Evolutionary conservation across 2,113 vertebrate genomes (phyloP).

Genomic region (Ceyx cyanopectus): DNA sequence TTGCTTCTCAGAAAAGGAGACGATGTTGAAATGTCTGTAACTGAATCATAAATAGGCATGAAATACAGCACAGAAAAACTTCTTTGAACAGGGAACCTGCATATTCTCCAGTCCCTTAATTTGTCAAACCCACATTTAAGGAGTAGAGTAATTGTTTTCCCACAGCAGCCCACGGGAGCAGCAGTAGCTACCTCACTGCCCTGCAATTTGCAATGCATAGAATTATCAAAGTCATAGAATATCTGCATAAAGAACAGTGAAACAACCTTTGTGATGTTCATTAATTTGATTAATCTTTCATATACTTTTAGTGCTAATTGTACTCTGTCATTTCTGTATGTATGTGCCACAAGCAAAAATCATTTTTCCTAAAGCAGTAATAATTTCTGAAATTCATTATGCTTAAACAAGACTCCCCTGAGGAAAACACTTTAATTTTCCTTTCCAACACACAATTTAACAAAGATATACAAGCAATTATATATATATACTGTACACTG

Average conservation of each 20-base stretch:
- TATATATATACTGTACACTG: neutral
- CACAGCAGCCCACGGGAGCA: neutral
- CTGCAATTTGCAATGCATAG: neutral
- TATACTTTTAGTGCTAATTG: neutral
- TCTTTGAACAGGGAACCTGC: neutral
- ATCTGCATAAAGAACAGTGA: neutral
- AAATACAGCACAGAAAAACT: neutral
- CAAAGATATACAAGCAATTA: neutral
- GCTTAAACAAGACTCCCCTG: neutral
- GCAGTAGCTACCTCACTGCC: neutral
- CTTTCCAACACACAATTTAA: neutral
- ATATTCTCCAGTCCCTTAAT: neutral
- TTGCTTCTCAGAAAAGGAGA: neutral
- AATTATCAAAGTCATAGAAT: neutral
- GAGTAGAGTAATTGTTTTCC: conserved; percentile 3
- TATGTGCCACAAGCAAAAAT: neutral
- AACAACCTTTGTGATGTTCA: neutral
- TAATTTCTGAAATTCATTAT: neutral
- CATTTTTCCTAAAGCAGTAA: neutral
- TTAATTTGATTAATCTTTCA: neutral
- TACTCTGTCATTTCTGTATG: neutral
- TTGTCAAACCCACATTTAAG: neutral
- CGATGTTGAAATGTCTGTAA: neutral
- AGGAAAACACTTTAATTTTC: neutral
- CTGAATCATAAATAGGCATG: neutral